Conservation (phyloP, 2,797 vertebrate genomes). For the Lagocephalus sceleratus region DNA sequence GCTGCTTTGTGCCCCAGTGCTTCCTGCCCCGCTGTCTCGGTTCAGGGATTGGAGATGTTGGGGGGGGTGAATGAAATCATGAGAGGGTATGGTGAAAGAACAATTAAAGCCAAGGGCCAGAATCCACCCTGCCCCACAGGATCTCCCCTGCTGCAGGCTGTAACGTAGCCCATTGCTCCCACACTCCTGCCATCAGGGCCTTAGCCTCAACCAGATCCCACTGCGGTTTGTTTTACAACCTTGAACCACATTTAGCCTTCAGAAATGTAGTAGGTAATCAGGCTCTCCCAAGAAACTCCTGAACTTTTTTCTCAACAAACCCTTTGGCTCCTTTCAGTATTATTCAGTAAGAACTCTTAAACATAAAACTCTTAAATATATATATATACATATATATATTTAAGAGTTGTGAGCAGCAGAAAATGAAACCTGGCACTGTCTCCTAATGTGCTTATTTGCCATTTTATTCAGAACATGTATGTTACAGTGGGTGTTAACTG, state of each 20-base stretch:
- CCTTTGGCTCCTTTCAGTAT: conserved; percentile 26
- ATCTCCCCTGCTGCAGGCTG: conserved; percentile 42
- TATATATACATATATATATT: conserved; percentile 28
- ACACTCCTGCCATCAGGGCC: conserved; percentile 45
- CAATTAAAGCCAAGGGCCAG: conserved; percentile 41
- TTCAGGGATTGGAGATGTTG: conserved; percentile 18
- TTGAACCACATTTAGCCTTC: conserved; percentile 72
- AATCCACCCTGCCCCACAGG: conserved; percentile 46
- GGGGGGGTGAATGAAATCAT: conserved; percentile 14
- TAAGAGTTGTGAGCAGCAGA: conserved; percentile 15
- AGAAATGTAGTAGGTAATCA: conserved; percentile 56
- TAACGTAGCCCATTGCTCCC: conserved; percentile 50
- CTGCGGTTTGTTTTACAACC: conserved; percentile 75
- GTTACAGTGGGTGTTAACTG: conserved; percentile 20
- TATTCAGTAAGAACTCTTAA: conserved; percentile 23
- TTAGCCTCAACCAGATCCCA: conserved; percentile 61
- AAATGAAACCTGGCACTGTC: conserved; percentile 23
- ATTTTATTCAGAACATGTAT: conserved; percentile 23
- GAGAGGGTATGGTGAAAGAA: conserved; percentile 42
- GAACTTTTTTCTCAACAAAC: conserved; percentile 39
- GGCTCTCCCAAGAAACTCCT: conserved; percentile 43
- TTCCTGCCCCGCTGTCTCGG: conserved; percentile 61
- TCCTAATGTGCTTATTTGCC: conserved; percentile 24
- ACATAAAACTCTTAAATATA: too few relatives aligned
- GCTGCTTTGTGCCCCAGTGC: conserved; percentile 61